A percentile compares a stretch with the other conserved stretches of the same genome.
Conservation (phyloP, 2,888 invertebrate genomes). For the Pammene aurita region DNA sequence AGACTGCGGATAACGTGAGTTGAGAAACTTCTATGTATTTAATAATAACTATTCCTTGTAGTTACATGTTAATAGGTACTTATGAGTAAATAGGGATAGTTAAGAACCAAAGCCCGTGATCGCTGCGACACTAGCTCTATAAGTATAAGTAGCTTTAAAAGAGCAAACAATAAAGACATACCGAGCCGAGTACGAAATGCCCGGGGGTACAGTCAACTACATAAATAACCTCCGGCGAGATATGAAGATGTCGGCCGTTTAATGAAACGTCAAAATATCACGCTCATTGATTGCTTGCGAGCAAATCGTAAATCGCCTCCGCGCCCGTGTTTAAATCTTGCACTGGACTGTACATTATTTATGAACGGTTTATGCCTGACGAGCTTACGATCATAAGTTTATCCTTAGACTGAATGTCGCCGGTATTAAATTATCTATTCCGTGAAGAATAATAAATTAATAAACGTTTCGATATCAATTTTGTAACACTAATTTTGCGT, state of each 20-base stretch:
- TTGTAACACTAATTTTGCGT: too few relatives aligned
- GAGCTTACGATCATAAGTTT: constrained; percentile 15
- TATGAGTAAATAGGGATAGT: neutral
- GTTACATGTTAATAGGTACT: neutral
- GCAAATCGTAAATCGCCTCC: constrained; percentile 41
- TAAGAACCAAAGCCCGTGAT: neutral
- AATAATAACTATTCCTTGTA: neutral
- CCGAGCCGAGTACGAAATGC: constrained; percentile 48
- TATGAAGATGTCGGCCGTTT: constrained; percentile 79
- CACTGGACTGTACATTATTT: constrained; percentile 37
- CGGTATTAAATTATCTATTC: constrained; percentile 3
- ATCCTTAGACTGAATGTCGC: neutral
- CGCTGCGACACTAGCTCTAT: constrained; percentile 8
- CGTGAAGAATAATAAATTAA: neutral
- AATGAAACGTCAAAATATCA: constrained; percentile 80
- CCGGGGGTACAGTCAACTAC: constrained; percentile 64
- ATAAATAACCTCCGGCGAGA: constrained; percentile 71
- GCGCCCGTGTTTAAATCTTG: constrained; percentile 53
- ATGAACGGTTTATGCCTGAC: constrained; percentile 20
- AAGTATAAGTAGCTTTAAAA: constrained; percentile 22
- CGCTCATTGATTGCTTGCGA: constrained; percentile 54
- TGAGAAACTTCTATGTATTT: neutral
- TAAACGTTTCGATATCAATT: too few relatives aligned
- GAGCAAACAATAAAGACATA: constrained; percentile 41
- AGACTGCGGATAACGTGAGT: too few relatives aligned